Conservation (phyloP, 2,113 vertebrate genomes). For the Actenoides hombroni region DNA sequence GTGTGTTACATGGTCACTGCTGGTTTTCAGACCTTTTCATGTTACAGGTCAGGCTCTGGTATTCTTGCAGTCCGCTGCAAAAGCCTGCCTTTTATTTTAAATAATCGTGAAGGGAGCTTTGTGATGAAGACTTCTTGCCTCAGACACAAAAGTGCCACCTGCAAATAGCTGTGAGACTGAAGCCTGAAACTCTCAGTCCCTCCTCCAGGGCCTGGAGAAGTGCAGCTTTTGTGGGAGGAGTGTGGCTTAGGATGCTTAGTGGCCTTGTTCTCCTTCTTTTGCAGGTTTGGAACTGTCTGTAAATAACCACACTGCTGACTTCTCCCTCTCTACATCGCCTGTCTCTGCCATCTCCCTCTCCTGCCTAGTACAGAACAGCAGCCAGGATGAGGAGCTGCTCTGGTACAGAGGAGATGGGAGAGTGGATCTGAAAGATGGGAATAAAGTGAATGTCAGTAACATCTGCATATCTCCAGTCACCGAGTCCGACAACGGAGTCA, state of each 20-base stretch:
- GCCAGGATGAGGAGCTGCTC: slow-evolving; percentile 62
- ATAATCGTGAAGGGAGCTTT: background rate
- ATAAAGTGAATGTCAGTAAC: slow-evolving; percentile 73
- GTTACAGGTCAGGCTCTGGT: background rate
- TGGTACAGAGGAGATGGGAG: slow-evolving; percentile 65
- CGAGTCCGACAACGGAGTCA: slow-evolving; percentile 54
- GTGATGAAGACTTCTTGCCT: background rate
- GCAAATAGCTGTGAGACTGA: background rate
- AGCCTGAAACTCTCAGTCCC: background rate
- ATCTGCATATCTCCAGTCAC: slow-evolving; percentile 71
- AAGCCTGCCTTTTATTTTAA: background rate
- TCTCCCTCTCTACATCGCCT: background rate
- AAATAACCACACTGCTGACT: slow-evolving; percentile 46
- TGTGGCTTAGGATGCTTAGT: background rate
- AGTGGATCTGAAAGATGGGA: slow-evolving; percentile 67
- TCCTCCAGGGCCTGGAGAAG: background rate
- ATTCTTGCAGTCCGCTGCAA: background rate
- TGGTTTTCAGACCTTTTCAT: background rate
- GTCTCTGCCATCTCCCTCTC: slow-evolving; percentile 32
- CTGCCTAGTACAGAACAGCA: slow-evolving; percentile 65
- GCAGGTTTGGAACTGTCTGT: slow-evolving; percentile 71
- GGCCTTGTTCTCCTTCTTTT: background rate
- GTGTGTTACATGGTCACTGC: background rate
- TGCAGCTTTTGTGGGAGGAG: background rate
- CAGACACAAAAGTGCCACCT: background rate